Base-by-base conservation (phyloP, 2,888 invertebrate genomes). In the Zhuqinia jingwanae region DNA sequence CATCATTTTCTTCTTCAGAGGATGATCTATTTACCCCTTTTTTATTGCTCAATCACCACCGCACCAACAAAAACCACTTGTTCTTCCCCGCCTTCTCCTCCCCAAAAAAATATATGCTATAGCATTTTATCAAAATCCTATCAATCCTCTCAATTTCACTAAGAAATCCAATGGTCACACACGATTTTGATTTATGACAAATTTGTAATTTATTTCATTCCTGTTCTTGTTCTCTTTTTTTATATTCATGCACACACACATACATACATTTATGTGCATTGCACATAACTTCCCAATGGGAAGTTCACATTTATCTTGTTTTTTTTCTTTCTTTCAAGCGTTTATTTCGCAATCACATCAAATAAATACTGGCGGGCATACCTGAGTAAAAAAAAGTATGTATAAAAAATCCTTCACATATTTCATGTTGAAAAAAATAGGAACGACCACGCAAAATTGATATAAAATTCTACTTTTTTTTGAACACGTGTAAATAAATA, bases 21-120 rank as follows among this genome's bases (percentile, higher is more conserved):
- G 81, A 70, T 83, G 75, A 65, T 83, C 82, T 50, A 83, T 83
- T 83, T 83, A 76, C 50, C 75, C 63, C 75, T 76, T n/a, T n/a
- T 83, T 83, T 63, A 83, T 75, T 58, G 22, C 36, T 63, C 50
- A 63, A 75, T 80, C 75, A 36, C 56, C 75, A 75, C 75, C 36
- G 27, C 36, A 56, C 20, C 20, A 56, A 3, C 27, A 75, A 30
- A 13, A 68, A 13, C 47, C 22, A 3, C 50, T 47, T 47, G 13
- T 65, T 13, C 17, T 13, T 58, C 58, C 8, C 36, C 53, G 36
- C 36, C 36, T 25, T 20, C 53, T 56, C 36, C 60, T 45, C 25
- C 77, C 53, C 36, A 6, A 56, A 36, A 56, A 56, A 68, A 68
- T 45, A 15, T 20, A 60, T n/a, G n/a, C n/a, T n/a, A n/a, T 58